A percentile compares a stretch with the other conserved stretches of the same genome.
Evolutionary conservation across 2,888 invertebrate species (phyloP).

Genomic region (Macrosoma leucophasiata): DNA sequence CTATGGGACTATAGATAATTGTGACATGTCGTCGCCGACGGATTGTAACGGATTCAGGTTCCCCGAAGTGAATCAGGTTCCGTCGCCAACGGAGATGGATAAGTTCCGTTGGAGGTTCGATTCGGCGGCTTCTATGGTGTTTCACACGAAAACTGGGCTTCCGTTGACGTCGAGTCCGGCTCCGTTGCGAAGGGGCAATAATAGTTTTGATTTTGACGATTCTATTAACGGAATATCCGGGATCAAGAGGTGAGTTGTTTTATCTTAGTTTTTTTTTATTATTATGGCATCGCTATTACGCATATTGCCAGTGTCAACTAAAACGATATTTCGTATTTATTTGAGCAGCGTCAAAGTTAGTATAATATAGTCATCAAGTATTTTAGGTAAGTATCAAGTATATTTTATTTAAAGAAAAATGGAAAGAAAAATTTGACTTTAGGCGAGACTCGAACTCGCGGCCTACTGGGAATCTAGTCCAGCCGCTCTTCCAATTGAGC

Average conservation of each 20-base stretch:
- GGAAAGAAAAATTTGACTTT: too few relatives aligned
- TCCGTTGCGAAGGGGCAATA: slow-evolving; percentile 84
- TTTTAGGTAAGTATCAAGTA: too few relatives aligned
- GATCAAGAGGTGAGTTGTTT: slow-evolving; percentile 82
- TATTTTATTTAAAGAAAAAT: too few relatives aligned
- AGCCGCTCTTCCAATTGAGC: too few relatives aligned
- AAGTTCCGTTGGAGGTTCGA: slow-evolving; percentile 84
- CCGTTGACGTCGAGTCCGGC: slow-evolving; percentile 92
- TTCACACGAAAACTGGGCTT: slow-evolving; percentile 86
- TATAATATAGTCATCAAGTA: too few relatives aligned
- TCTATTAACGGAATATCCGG: slow-evolving; percentile 85
- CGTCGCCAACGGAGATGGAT: slow-evolving; percentile 82
- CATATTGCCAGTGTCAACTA: too few relatives aligned
- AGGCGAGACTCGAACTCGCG: too few relatives aligned
- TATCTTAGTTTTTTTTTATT: slow-evolving; percentile 2
- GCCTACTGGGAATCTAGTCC: too few relatives aligned
- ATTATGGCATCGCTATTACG: too few relatives aligned
- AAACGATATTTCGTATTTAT: too few relatives aligned
- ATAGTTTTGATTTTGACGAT: slow-evolving; percentile 90
- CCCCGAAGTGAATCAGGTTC: slow-evolving; percentile 67
- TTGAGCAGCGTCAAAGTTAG: too few relatives aligned
- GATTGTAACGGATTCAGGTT: slow-evolving; percentile 42
- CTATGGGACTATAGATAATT: slow-evolving; percentile 56
- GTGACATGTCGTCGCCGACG: slow-evolving; percentile 44
- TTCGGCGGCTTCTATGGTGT: slow-evolving; percentile 88